These are phyloP conservation scores for Acropora yongei DNA, from an alignment of 64 coral and sea anemone species.

Conservation along the genomic window DNA sequence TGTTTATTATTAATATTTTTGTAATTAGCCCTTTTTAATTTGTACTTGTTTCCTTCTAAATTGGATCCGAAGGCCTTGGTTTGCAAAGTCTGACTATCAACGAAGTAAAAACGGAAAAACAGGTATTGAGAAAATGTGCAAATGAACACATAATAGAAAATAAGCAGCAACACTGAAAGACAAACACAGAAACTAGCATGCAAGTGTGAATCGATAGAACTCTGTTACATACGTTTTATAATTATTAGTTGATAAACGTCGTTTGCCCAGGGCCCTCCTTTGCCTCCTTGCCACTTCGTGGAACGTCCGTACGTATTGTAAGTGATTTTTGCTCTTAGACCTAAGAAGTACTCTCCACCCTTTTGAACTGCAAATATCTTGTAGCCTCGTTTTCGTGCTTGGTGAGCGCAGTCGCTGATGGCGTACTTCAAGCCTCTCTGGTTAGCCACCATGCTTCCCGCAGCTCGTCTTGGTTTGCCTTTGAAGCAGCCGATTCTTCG, in stretches of 20 bases:
- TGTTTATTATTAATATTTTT: too few species aligned
- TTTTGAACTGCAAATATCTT: constrained; percentile 61
- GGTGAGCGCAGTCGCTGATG: constrained; percentile 26
- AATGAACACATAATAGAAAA: not conserved
- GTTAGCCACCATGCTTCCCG: constrained; percentile 35
- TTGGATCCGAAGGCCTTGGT: not conserved
- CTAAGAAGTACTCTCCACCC: constrained; percentile 52
- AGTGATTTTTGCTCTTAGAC: constrained; percentile 35
- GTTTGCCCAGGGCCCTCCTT: constrained; percentile 61
- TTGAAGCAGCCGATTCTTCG: constrained; percentile 55
- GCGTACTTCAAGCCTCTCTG: constrained; percentile 35
- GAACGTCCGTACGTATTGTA: constrained; percentile 60
- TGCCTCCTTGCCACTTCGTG: constrained; percentile 49
- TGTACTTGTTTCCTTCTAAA: too few species aligned
- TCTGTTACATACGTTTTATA: constrained; percentile 31
- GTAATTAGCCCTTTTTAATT: too few species aligned
- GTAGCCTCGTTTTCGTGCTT: constrained; percentile 51
- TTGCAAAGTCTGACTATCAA: not conserved
- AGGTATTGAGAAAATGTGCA: not conserved
- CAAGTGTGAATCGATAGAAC: not conserved
- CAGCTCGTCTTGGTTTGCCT: constrained; percentile 38
- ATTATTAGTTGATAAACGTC: constrained; percentile 51
- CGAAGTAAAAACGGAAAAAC: not conserved
- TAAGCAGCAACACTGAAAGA: not conserved
- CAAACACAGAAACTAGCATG: not conserved